A percentile compares a stretch with the other conserved stretches of the same genome.
phyloP scores from a whole-genome alignment of 2,797 vertebrate species.

The Falco biarmicus region DNA sequence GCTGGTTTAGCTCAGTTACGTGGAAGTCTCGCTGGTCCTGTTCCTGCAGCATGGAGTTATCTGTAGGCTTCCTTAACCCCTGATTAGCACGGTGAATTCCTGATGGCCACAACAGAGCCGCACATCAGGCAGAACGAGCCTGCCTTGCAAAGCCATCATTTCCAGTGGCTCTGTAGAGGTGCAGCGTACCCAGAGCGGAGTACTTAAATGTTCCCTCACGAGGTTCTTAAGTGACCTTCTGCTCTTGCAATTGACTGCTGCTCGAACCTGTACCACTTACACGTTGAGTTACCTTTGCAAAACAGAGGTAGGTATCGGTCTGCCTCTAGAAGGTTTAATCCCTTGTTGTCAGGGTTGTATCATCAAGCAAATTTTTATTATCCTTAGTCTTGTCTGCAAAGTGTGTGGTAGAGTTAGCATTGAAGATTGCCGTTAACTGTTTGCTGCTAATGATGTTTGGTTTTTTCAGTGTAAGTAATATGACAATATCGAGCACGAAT shows the following conservation, averaged over 20 bases:
- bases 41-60: not conserved
- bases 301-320: not conserved
- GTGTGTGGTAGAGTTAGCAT: not conserved
- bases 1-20: not conserved
- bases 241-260: not conserved
- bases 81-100: not conserved
- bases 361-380: not conserved
- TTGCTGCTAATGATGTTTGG: not conserved
- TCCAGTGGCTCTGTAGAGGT: not conserved
- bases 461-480: not conserved
- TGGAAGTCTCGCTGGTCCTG: not conserved
- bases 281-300: not conserved
- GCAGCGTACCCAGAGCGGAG: accelerated
- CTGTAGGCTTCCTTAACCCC: not conserved
- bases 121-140: not conserved
- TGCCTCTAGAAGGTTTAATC: not conserved
- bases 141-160: not conserved
- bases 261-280: not conserved
- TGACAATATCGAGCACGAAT: not conserved
- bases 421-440: not conserved
- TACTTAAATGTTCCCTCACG: not conserved
- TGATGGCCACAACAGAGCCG: not conserved
- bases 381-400: not conserved
- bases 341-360: not conserved
- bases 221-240: not conserved